Evolutionary conservation across 2,888 invertebrate species (phyloP).

Genomic region (Lasioglossum morio): DNA sequence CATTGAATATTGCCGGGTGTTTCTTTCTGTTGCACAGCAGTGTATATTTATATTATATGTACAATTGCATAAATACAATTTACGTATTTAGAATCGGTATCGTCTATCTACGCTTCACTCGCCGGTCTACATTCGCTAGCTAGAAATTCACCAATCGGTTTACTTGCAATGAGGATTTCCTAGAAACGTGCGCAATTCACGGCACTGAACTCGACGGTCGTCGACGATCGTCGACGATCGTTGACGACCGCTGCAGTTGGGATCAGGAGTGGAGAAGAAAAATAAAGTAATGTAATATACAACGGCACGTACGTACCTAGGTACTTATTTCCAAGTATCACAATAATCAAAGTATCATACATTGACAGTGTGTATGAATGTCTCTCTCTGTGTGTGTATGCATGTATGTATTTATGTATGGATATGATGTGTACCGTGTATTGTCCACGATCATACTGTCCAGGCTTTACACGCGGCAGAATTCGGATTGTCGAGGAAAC

Average conservation of each 20-base stretch:
- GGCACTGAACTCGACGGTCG: background rate
- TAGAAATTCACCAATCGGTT: conserved; percentile 7
- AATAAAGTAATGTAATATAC: conserved; percentile 40
- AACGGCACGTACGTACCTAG: conserved; percentile 60
- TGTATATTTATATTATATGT: background rate
- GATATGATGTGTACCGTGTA: background rate
- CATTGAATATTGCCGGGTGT: too few species aligned
- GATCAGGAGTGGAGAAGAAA: conserved; percentile 7
- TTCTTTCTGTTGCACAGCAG: too few species aligned
- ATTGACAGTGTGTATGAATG: conserved; percentile 23
- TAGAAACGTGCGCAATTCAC: background rate
- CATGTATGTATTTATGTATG: background rate
- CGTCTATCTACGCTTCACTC: conserved; percentile 1
- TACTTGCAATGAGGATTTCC: background rate
- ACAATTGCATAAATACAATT: background rate
- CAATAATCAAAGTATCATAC: conserved; percentile 68
- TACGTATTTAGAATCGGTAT: conserved; percentile 7
- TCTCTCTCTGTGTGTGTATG: background rate
- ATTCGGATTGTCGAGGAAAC: background rate
- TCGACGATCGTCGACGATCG: background rate
- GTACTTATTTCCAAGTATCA: conserved; percentile 75
- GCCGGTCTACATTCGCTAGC: conserved; percentile 6
- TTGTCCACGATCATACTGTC: background rate
- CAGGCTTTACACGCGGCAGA: background rate
- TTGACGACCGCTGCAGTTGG: background rate